These are phyloP conservation scores for Drosophila leontia DNA, from an alignment of 1,140 invertebrate species.

Conservation along the genomic window DNA sequence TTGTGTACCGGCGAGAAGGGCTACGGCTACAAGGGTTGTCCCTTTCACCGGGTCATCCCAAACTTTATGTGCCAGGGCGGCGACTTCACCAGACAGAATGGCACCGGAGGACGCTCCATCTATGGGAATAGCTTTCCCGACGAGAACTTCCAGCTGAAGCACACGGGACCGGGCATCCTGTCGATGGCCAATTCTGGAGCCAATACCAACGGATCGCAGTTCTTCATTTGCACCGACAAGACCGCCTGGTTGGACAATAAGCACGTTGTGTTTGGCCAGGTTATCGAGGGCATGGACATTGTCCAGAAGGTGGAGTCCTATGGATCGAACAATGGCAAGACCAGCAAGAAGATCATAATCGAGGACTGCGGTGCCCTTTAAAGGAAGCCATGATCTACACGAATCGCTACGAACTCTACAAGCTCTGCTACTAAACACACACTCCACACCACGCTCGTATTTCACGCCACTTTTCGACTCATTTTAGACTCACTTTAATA, in stretches of 20 bases:
- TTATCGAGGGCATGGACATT: slow-evolving; percentile 97
- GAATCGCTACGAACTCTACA: neutral
- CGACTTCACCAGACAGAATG: slow-evolving; percentile 97
- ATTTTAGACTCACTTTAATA: too few species aligned
- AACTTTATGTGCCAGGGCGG: slow-evolving; percentile 99
- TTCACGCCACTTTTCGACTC: too few species aligned
- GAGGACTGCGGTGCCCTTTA: slow-evolving; percentile 89
- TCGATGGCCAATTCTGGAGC: slow-evolving; percentile 98
- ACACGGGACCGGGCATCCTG: slow-evolving; percentile 94
- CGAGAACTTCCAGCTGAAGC: slow-evolving; percentile 97
- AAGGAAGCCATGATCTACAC: neutral
- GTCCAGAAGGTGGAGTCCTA: slow-evolving; percentile 93
- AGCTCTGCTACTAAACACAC: neutral
- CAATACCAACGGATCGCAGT: slow-evolving; percentile 98
- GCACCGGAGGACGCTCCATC: slow-evolving; percentile 97
- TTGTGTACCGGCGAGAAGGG: slow-evolving; percentile 96
- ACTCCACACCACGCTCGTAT: too few species aligned
- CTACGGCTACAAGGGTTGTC: slow-evolving; percentile 95
- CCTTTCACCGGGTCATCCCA: slow-evolving; percentile 97
- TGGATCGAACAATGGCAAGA: slow-evolving; percentile 94
- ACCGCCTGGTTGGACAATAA: slow-evolving; percentile 97
- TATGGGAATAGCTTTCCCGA: slow-evolving; percentile 97
- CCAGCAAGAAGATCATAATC: slow-evolving; percentile 92
- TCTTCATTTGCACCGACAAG: slow-evolving; percentile 96
- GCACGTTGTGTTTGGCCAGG: slow-evolving; percentile 98